Evolutionary conservation across 2,888 invertebrate genomes (phyloP).

Genomic region (Drosophila trichaetosa): DNA sequence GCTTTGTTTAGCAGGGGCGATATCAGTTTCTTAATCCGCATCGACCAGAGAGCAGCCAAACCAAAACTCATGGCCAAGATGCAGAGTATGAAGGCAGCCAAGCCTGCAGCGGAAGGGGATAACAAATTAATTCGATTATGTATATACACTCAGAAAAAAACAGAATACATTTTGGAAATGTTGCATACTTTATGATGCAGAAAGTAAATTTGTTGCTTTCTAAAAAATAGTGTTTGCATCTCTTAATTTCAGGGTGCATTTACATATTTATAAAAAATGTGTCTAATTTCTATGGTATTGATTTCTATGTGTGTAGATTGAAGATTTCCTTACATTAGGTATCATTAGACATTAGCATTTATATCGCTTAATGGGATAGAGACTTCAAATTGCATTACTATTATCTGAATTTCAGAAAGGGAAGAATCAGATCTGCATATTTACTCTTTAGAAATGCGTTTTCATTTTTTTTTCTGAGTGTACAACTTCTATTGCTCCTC

Average conservation of each 20-base stretch:
- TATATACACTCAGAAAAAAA: neutral
- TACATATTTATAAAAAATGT: neutral
- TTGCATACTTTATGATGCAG: neutral
- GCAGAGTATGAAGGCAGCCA: conserved; percentile 81
- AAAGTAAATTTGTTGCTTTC: neutral
- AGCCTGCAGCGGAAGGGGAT: conserved; percentile 56
- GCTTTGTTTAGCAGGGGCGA: conserved; percentile 81
- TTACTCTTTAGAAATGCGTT: too few species aligned
- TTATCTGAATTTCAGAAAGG: too few species aligned
- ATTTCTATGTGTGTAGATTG: neutral
- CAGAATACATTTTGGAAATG: neutral
- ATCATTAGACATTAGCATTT: neutral
- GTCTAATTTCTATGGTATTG: neutral
- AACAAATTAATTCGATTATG: conserved; percentile 15
- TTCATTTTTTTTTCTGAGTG: neutral
- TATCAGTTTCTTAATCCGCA: conserved; percentile 67
- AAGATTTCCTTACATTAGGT: neutral
- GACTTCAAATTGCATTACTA: too few species aligned
- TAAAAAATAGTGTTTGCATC: neutral
- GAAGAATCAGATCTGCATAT: too few species aligned
- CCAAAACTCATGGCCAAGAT: conserved; percentile 79
- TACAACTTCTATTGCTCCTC: neutral
- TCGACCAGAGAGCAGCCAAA: conserved; percentile 77
- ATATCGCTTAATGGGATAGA: neutral
- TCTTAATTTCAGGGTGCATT: neutral